These are phyloP conservation scores for Nasalis larvatus DNA, from an alignment of 2,113 vertebrate genomes.

Conservation along the genomic window DNA sequence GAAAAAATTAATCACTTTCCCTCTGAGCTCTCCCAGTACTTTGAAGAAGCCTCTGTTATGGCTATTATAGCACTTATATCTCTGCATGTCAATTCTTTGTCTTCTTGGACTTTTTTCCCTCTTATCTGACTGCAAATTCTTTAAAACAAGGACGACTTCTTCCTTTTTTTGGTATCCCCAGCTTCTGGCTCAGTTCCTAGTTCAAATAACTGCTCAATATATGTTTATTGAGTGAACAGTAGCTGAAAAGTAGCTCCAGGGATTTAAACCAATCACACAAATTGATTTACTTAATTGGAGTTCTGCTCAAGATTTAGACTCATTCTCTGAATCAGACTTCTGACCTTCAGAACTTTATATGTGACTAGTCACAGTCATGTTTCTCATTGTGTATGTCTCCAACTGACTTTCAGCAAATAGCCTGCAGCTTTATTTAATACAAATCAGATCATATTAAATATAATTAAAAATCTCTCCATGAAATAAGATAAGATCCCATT, in stretches of 20 bases:
- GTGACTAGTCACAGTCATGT: conserved; percentile 38
- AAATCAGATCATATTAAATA: conserved; percentile 71
- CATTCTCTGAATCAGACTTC: conserved; percentile 47
- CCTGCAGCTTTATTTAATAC: conserved; percentile 70
- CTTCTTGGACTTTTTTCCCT: not conserved
- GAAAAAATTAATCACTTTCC: conserved; percentile 34
- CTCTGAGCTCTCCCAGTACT: not conserved
- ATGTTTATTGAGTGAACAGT: conserved; percentile 32
- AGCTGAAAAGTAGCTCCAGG: conserved; percentile 20
- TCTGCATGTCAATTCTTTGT: not conserved
- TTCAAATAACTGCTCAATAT: conserved; percentile 15
- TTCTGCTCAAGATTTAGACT: conserved; percentile 43
- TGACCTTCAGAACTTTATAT: conserved; percentile 70
- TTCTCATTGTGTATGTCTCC: conserved; percentile 62
- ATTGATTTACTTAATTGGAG: conserved; percentile 59
- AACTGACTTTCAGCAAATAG: conserved; percentile 70
- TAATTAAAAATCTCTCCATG: conserved; percentile 75
- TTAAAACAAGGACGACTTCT: not conserved
- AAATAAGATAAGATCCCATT: conserved; percentile 67
- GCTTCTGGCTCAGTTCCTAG: conserved; percentile 29
- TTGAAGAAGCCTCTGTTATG: not conserved
- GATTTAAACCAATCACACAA: conserved; percentile 43
- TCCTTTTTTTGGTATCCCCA: not conserved
- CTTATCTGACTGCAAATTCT: not conserved
- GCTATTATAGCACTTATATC: not conserved